phyloP scores from a whole-genome alignment of 2,113 vertebrate genomes.

The Oreocharis arfaki region DNA sequence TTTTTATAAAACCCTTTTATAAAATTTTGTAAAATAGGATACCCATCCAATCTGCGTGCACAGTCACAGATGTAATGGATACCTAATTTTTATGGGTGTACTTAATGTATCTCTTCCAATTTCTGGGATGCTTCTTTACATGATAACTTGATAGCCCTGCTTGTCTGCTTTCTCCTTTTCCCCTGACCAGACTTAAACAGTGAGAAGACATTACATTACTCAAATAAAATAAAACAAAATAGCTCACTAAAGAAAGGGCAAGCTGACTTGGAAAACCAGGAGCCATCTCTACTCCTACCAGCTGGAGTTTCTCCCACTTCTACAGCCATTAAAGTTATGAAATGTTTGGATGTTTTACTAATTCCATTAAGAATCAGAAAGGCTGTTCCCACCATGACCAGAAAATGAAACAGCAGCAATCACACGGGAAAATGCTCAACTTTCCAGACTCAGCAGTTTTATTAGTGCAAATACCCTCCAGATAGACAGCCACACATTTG shows the following conservation, averaged over 20 bases:
- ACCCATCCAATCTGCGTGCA: neutral
- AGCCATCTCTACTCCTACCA: conserved; percentile 29
- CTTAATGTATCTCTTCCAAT: neutral
- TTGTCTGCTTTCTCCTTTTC: neutral
- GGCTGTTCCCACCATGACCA: conserved; percentile 51
- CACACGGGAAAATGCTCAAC: conserved; percentile 51
- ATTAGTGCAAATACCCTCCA: conserved; percentile 21
- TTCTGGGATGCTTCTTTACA: neutral
- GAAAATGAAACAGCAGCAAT: conserved; percentile 52
- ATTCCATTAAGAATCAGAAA: conserved; percentile 64
- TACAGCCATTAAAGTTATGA: conserved; percentile 48
- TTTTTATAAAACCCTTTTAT: neutral
- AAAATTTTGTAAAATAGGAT: too few species aligned
- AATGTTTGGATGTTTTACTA: conserved; percentile 60
- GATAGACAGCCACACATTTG: neutral
- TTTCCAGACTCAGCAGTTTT: conserved; percentile 56
- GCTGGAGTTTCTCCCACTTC: conserved; percentile 51
- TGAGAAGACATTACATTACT: neutral
- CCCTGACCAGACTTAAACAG: neutral
- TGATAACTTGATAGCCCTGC: neutral
- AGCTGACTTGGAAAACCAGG: conserved; percentile 5
- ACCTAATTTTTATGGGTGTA: neutral
- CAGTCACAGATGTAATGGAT: neutral
- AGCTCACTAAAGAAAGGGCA: neutral
- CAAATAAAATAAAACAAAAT: neutral